phyloP scores from a whole-genome alignment of 53 echinoderm and acorn worm genomes.

The Henricia sp. region DNA sequence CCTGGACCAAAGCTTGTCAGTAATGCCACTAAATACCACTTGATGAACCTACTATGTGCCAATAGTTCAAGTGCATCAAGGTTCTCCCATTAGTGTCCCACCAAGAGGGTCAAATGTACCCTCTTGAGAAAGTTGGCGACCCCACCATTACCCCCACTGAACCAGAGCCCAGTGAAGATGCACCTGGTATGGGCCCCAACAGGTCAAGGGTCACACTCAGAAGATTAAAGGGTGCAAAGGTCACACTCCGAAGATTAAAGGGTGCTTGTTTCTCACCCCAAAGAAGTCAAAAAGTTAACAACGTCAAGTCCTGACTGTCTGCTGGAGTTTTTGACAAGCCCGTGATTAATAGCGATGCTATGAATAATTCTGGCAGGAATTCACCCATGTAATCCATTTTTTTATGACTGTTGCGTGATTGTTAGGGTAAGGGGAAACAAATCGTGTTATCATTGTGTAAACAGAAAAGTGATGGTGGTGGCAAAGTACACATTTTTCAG shows the following conservation, averaged over 20 bases:
- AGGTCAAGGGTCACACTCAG: slow-evolving; percentile 34
- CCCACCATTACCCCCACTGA: slow-evolving; percentile 5
- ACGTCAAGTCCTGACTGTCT: not conserved
- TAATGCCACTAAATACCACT: not conserved
- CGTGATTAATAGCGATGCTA: slow-evolving; percentile 27
- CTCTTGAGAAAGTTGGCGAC: slow-evolving; percentile 5
- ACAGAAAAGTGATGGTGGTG: slow-evolving; percentile 40
- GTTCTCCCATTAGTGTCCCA: slow-evolving; percentile 26
- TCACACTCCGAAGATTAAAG: not conserved
- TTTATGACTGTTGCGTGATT: slow-evolving; percentile 9
- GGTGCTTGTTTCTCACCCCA: slow-evolving; percentile 30
- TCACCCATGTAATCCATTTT: not conserved
- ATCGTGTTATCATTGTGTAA: slow-evolving; percentile 24
- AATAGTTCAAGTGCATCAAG: slow-evolving; percentile 48
- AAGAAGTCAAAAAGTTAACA: slow-evolving; percentile 31
- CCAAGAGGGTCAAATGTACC: slow-evolving; percentile 49
- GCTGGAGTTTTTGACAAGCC: slow-evolving; percentile 11
- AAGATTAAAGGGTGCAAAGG: slow-evolving; percentile 12
- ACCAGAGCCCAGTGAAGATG: not conserved
- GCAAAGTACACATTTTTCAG: slow-evolving; percentile 33
- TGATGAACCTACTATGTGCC: slow-evolving; percentile 34
- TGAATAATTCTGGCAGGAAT: not conserved
- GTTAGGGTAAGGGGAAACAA: slow-evolving; percentile 12
- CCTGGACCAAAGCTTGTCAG: slow-evolving; percentile 14
- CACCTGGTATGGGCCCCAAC: not conserved